Evolutionary conservation across 2,113 vertebrate genomes (phyloP), one percentile per base, ranked within the genome.

Genomic region (Candoia aspera): DNA sequence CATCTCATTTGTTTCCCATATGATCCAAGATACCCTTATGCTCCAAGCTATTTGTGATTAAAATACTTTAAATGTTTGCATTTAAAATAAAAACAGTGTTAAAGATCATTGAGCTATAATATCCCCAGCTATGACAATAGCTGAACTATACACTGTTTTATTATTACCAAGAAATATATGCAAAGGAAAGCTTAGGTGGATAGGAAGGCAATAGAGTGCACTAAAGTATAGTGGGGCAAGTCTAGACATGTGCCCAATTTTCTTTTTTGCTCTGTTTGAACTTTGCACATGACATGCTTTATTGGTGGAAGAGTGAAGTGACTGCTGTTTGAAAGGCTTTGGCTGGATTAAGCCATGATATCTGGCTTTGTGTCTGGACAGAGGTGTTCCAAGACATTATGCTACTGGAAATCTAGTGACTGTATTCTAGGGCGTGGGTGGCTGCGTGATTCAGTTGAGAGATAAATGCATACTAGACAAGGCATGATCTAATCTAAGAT

Each of bases 301-400:
- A 64, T 42, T 37, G 19, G 59, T 42, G 68, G 29, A 91, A 91
- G 59, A 91, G 46, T 86, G n/a, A 86, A 54, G 49, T 12, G n/a
- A 49, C 15, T 84, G 59, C 21, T 91, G 6, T 58, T 86, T 33
- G 58, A 64, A 64, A 62, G 37, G 19, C 84, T 91, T 84, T 58
- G 37, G 26, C 8, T 86, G 49, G 84, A 91, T 91, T 91, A 91
- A 86, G 90, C 29, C 29, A 53, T 33, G 37, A n/a, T 29, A 49
- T 91, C 90, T 91, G 90, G 42, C 58, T 86, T 86, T 54, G 58
- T 46, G 59, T 86, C 84, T 68, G 90, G 84, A 68, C 11, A 8
- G 59, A 86, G 11, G n/a, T 24, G 42, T 91, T 91, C 84, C 86
- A 91, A 91, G 84, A 68, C 53, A 54, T 15, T 91, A 15, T 55